phyloP scores from a whole-genome alignment of 2,888 invertebrate species.

The Pandemis corylana region DNA sequence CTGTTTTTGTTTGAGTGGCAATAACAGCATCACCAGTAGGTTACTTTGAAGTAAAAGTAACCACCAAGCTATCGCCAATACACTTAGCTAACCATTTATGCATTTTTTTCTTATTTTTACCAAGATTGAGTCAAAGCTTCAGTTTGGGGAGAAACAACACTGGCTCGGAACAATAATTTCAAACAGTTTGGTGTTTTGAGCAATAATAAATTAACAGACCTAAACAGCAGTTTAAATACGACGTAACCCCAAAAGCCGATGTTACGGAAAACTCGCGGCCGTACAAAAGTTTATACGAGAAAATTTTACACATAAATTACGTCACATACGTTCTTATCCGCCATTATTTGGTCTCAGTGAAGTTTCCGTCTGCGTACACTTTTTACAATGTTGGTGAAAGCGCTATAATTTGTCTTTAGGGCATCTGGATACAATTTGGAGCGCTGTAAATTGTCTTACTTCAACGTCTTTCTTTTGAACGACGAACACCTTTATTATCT shows the following conservation, averaged over 20 bases:
- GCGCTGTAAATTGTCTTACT: conserved; percentile 32
- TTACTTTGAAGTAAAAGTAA: background rate
- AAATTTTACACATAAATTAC: conserved; percentile 79
- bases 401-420: conserved; percentile 65
- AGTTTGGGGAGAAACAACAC: no score
- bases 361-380: conserved; percentile 68
- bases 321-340: conserved; percentile 74
- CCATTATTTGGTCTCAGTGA: conserved; percentile 75
- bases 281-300: conserved; percentile 69
- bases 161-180: background rate
- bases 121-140: background rate
- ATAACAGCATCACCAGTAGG: background rate
- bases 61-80: background rate
- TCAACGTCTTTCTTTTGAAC: conserved; percentile 3
- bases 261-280: conserved; percentile 62
- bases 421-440: conserved; percentile 47
- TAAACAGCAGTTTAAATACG: conserved; percentile 41
- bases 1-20: background rate
- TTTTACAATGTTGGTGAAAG: conserved; percentile 71
- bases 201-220: background rate
- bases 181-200: background rate
- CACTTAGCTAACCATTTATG: background rate
- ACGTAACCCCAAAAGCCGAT: conserved; percentile 61
- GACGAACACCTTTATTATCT: conserved; percentile 11
- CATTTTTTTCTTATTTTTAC: background rate